Conservation (phyloP, 2,888 invertebrate species). For the Pachliopta kotzebuea region DNA sequence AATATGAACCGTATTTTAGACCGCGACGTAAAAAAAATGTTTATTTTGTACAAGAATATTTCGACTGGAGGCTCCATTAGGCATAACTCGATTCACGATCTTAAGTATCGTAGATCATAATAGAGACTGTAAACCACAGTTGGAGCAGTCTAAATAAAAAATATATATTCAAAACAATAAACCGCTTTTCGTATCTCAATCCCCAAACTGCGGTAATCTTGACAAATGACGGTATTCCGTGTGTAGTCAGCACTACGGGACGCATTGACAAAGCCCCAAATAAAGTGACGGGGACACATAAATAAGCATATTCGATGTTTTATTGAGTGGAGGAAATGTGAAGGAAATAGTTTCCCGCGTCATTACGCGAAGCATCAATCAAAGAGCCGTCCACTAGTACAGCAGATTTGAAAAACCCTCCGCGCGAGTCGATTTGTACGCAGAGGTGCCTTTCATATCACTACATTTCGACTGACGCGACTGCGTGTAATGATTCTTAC, state of each 20-base stretch:
- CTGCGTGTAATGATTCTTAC: constrained; percentile 7
- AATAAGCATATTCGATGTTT: constrained; percentile 78
- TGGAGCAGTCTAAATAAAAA: constrained; percentile 47
- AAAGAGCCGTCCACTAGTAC: constrained; percentile 52
- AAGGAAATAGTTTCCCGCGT: constrained; percentile 77
- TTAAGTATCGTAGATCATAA: constrained; percentile 34
- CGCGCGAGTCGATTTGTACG: constrained; percentile 26
- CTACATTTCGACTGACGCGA: constrained; percentile 12
- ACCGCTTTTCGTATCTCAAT: constrained; percentile 73
- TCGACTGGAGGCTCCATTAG: not conserved
- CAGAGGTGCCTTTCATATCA: constrained; percentile 1
- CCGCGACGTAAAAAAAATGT: not conserved
- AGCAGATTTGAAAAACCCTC: constrained; percentile 49
- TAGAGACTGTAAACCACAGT: constrained; percentile 38
- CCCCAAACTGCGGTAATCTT: constrained; percentile 74
- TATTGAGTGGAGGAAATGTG: constrained; percentile 78
- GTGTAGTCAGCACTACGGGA: constrained; percentile 67
- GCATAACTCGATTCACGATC: not conserved
- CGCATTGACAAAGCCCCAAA: constrained; percentile 74
- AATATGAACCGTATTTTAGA: not conserved
- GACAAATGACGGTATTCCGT: constrained; percentile 76
- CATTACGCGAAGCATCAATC: constrained; percentile 77
- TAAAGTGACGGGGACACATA: constrained; percentile 73
- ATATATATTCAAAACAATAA: constrained; percentile 76
- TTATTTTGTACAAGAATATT: not conserved